Conservation (phyloP, 2,113 vertebrate species). For the Dinomys branickii region DNA sequence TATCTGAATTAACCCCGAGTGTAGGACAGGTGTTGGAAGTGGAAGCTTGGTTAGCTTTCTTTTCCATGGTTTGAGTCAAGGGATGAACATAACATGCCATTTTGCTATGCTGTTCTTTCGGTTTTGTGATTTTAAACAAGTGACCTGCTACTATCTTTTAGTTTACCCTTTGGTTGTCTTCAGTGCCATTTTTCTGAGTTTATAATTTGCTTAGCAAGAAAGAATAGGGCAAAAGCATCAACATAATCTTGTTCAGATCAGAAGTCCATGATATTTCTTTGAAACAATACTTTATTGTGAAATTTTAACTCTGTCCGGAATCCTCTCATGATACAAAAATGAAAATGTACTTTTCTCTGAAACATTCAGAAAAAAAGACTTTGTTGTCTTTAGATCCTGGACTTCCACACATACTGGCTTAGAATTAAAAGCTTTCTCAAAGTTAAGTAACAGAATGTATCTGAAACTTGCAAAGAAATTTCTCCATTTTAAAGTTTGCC, state of each 20-base stretch:
- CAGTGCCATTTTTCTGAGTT: not conserved
- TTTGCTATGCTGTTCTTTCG: not conserved
- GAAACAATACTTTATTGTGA: not conserved
- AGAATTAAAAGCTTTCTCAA: not conserved
- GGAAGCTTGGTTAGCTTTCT: not conserved
- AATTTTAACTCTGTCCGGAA: not conserved
- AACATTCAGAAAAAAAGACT: not conserved
- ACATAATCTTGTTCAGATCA: not conserved
- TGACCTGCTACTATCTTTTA: not conserved
- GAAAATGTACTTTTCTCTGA: not conserved
- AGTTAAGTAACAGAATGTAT: not conserved
- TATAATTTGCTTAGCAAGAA: not conserved
- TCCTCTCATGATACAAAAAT: not conserved
- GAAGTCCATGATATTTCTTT: not conserved
- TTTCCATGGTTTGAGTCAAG: not conserved
- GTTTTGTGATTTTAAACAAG: not conserved
- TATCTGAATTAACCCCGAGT: not conserved
- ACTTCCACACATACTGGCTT: not conserved
- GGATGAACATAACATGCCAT: fast-evolving
- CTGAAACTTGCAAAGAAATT: not conserved
- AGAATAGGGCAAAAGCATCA: not conserved
- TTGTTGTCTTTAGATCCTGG: not conserved
- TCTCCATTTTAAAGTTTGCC: not conserved
- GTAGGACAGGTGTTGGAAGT: not conserved
- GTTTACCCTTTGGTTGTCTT: not conserved